Conservation (phyloP, 2,888 invertebrate species). For the Morpho achilles region DNA sequence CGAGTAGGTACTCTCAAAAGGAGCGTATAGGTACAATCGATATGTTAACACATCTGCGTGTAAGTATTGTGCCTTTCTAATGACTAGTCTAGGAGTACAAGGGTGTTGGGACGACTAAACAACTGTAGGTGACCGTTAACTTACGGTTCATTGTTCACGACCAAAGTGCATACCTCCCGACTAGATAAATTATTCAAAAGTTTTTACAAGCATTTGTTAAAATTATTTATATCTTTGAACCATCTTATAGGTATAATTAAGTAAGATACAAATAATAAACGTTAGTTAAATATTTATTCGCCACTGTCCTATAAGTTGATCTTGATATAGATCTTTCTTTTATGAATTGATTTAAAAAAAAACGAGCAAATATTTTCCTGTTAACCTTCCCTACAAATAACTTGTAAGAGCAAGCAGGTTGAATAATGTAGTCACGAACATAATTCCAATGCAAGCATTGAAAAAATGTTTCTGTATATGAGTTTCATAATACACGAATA, state of each 20-base stretch:
- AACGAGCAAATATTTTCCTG: slow-evolving; percentile 7
- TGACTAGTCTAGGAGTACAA: slow-evolving; percentile 38
- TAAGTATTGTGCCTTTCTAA: slow-evolving; percentile 59
- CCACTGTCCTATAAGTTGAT: too few species aligned
- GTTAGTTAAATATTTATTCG: too few species aligned
- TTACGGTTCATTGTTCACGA: slow-evolving; percentile 8
- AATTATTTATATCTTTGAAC: too few species aligned
- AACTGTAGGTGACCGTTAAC: slow-evolving; percentile 11
- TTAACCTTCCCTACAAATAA: slow-evolving; percentile 10
- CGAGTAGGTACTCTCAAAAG: slow-evolving; percentile 24
- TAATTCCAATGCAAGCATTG: slow-evolving; percentile 18
- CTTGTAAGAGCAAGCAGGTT: slow-evolving; percentile 18
- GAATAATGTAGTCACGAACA: slow-evolving; percentile 22
- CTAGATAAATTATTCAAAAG: too few species aligned
- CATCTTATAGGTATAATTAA: too few species aligned
- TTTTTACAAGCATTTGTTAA: too few species aligned
- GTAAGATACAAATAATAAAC: too few species aligned
- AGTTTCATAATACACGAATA: slow-evolving; percentile 55
- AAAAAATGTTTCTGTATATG: slow-evolving; percentile 25
- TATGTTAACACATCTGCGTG: slow-evolving; percentile 25
- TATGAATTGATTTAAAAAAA: background rate
- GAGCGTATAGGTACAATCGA: slow-evolving; percentile 26
- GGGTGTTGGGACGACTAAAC: slow-evolving; percentile 28
- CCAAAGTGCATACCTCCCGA: too few species aligned
- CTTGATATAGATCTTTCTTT: too few species aligned